Evolutionary conservation across 53 echinoderm and acorn worm genomes (phyloP).

Genomic region (Antedon mediterranea): DNA sequence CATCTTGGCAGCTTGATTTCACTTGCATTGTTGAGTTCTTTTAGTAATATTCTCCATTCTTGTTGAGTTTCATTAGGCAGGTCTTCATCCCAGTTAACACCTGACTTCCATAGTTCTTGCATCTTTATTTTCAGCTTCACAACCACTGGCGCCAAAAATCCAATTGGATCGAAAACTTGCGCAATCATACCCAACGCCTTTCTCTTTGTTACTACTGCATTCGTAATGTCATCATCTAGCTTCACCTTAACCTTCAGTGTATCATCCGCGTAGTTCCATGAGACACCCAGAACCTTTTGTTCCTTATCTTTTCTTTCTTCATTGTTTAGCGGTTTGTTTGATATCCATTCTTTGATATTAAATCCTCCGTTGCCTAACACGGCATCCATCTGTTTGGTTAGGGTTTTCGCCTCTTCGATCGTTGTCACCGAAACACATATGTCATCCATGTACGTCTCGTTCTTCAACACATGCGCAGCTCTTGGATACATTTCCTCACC

Average conservation of each 20-base stretch:
- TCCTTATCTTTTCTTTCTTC: constrained; percentile 3
- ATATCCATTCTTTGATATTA: constrained; percentile 22
- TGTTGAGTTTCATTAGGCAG: too few species aligned
- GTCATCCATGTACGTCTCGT: constrained; percentile 15
- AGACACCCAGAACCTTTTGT: constrained; percentile 16
- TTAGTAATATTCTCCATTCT: not conserved
- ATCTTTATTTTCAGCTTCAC: constrained; percentile 25
- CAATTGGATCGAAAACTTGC: constrained; percentile 34
- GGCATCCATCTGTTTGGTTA: not conserved
- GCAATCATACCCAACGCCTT: constrained; percentile 15
- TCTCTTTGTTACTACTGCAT: constrained; percentile 9
- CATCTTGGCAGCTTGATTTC: constrained; percentile 12
- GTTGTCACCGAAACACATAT: constrained; percentile 12
- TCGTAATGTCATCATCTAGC: not conserved
- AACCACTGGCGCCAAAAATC: constrained; percentile 24
- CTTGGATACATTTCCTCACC: not conserved
- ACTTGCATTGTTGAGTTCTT: constrained; percentile 6
- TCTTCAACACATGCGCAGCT: not conserved
- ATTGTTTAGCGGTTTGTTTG: not conserved
- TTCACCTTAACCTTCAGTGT: not conserved
- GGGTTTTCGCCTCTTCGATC: not conserved
- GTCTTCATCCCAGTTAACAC: constrained; percentile 30
- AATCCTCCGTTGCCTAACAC: constrained; percentile 10
- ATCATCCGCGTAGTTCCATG: not conserved
- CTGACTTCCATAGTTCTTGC: constrained; percentile 19